Percentiles rank a stretch among this genome's conserved stretches.
phyloP scores from a whole-genome alignment of 2,797 vertebrate genomes.

The Pseudochaenichthys georgianus region DNA sequence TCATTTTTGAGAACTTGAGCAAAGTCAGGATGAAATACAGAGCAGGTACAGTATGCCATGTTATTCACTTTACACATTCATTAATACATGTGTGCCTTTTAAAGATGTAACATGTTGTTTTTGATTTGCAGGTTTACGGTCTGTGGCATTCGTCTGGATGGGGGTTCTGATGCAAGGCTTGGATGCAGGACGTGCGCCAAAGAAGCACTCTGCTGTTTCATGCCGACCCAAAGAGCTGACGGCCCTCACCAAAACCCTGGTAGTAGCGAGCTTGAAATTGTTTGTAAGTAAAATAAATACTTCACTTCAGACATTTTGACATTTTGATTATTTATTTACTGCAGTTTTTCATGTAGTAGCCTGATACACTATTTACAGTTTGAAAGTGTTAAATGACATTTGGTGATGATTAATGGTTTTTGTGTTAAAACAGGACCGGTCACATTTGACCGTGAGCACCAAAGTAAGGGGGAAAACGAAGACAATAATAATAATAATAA shows the following conservation, averaged over 20 bases:
- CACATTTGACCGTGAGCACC: no score
- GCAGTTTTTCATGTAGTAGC: no score
- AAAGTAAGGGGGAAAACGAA: no score
- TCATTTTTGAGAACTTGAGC: not conserved
- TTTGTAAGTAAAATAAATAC: conserved; percentile 63
- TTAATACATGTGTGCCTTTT: not conserved
- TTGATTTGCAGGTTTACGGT: conserved; percentile 50
- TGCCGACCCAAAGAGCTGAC: conserved; percentile 43
- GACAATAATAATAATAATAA: no score
- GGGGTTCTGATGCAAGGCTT: conserved; percentile 32
- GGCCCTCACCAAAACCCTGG: not conserved
- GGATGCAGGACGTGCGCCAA: conserved; percentile 13
- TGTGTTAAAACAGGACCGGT: no score
- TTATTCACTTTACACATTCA: not conserved
- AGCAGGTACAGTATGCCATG: conserved; percentile 49
- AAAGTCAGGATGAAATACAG: conserved; percentile 45
- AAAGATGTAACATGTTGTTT: not conserved
- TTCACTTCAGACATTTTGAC: not conserved
- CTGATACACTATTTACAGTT: no score
- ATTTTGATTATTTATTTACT: no score
- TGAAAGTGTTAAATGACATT: no score
- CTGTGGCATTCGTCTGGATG: conserved; percentile 26
- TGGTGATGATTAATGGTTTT: no score
- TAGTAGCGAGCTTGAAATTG: conserved; percentile 6
- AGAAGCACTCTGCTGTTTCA: not conserved